phyloP scores from a whole-genome alignment of 2,113 vertebrate genomes.

The Misgurnus anguillicaudatus region DNA sequence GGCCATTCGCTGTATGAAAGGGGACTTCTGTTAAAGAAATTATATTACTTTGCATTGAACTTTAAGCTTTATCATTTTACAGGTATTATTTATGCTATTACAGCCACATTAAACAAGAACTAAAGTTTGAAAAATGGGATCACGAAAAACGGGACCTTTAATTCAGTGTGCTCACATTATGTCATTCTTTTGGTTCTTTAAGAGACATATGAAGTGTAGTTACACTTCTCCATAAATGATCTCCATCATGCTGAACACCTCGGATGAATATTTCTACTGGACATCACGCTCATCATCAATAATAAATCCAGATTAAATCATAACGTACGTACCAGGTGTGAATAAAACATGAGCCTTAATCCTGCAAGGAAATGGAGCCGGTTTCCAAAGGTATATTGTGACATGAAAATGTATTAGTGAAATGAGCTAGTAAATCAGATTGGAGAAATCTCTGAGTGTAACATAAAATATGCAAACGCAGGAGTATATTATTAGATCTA shows the following conservation, averaged over 20 bases:
- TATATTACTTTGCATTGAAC: no score
- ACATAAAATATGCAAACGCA: conserved; percentile 58
- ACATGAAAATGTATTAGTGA: conserved; percentile 56
- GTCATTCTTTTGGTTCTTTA: not conserved
- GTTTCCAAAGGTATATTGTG: conserved; percentile 60
- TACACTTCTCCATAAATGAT: conserved; percentile 46
- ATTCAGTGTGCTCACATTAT: not conserved
- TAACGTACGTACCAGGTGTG: conserved; percentile 47
- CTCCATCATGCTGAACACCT: conserved; percentile 47
- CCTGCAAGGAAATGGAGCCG: conserved; percentile 55
- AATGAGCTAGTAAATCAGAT: conserved; percentile 56
- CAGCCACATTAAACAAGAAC: no score
- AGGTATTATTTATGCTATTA: no score
- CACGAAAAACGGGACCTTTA: not conserved
- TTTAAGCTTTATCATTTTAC: no score
- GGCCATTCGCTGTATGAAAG: no score
- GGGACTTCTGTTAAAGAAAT: no score
- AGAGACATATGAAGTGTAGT: conserved; percentile 11
- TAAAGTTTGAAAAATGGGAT: no score
- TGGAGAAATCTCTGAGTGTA: conserved; percentile 57
- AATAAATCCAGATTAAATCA: conserved; percentile 53
- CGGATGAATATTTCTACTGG: conserved; percentile 51
- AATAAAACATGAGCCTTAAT: conserved; percentile 54
- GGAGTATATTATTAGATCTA: conserved; percentile 57
- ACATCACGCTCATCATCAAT: conserved; percentile 42